Evolutionary conservation across 2,113 vertebrate genomes (phyloP).

Genomic region (Zeus faber): DNA sequence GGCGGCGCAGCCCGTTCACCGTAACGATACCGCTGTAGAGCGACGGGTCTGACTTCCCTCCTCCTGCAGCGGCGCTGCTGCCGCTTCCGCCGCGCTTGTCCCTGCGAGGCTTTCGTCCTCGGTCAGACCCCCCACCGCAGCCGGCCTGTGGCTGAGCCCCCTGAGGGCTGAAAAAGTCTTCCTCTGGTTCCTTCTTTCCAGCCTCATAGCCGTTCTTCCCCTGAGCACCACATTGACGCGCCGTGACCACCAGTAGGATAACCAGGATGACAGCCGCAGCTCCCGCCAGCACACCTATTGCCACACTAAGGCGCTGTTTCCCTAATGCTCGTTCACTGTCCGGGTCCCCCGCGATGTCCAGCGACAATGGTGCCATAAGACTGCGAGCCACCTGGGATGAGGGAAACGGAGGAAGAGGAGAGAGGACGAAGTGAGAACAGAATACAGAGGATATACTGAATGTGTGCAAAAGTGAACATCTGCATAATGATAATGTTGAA

Average conservation of each 20-base stretch:
- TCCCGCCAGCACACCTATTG: slow-evolving; percentile 89
- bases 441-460: too few species aligned
- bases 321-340: slow-evolving; percentile 85
- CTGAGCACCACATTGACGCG: slow-evolving; percentile 89
- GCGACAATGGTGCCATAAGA: slow-evolving; percentile 84
- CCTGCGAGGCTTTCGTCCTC: slow-evolving; percentile 69
- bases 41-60: slow-evolving; percentile 85
- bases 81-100: slow-evolving; percentile 64
- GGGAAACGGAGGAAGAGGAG: slow-evolving; percentile 4
- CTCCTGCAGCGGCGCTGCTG: slow-evolving; percentile 16
- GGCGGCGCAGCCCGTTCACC: slow-evolving; percentile 71
- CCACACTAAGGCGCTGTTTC: slow-evolving; percentile 90
- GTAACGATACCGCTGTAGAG: slow-evolving; percentile 85
- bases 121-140: slow-evolving; percentile 57
- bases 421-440: not conserved
- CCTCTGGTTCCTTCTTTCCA: slow-evolving; percentile 90
- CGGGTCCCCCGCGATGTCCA: slow-evolving; percentile 93
- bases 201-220: slow-evolving; percentile 90
- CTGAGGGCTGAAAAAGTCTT: slow-evolving; percentile 94
- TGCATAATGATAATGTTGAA: not conserved
- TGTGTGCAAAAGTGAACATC: too few species aligned
- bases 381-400: slow-evolving; percentile 84
- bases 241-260: slow-evolving; percentile 90
- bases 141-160: slow-evolving; percentile 64
- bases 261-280: slow-evolving; percentile 90